Evolutionary conservation across 2,888 invertebrate genomes (phyloP), one percentile per base, ranked within the genome.

Genomic region (Blastobasis adustella): DNA sequence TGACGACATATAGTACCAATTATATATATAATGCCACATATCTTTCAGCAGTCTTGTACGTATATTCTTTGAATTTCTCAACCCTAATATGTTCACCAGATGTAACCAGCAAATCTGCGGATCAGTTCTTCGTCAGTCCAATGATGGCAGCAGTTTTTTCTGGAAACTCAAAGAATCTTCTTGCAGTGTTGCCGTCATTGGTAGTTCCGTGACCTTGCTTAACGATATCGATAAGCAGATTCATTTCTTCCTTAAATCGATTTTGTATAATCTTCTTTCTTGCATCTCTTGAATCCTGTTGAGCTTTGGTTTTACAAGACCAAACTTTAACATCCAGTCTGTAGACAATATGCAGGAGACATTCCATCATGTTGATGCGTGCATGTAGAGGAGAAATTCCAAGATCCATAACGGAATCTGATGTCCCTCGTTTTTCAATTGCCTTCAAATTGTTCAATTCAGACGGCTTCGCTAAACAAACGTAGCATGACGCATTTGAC

Each of bases 71-170:
- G 45, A 57, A 60, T 51, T 57, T 58, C 5, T 7, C 6, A 0
- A 50, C 42, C 49, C 53, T 37, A 8, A 58, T 46, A 4, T 23
- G 5, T 42, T 56, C 47, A 2, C 54, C 53, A 9, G 55, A 58
- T 46, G 57, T 49, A 23, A 55, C 55, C 52, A 10, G 56, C 56
- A 53, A 56, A 59, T 49, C 56, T 52, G 1, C 49, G 37, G 5
- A 59, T 40, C 5, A 57, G 44, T 0, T 55, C 53, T 40, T 6
- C 40, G 9, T 6, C 40, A 40, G 9, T 40, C 7, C 40, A 8
- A 56, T 61, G 7, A 60, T 59, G 6, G 47, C 54, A 40, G 61
- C 60, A 46, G 58, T 58, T 54, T 57, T 60, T 9, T 55, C 41
- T 6, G 59, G 54, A 49, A 42, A 42, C 45, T 54, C 52, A 54